phyloP scores from a whole-genome alignment of 1,140 invertebrate genomes.

The Leucophenga varia region DNA sequence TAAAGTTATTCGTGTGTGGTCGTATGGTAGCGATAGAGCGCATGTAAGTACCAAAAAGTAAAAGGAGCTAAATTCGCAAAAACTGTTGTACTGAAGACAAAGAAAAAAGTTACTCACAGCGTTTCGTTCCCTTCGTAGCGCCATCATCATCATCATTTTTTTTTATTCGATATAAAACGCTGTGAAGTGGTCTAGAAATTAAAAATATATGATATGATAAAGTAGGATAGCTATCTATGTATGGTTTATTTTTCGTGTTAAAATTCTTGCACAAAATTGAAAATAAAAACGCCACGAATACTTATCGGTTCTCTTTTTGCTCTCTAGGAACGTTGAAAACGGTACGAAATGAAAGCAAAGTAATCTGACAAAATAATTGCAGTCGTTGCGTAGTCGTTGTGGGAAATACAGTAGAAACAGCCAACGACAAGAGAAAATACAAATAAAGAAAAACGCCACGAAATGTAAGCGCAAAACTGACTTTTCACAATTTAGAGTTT shows the following conservation, averaged over 20 bases:
- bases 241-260: too few relatives aligned
- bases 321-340: background rate
- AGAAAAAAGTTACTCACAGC: background rate
- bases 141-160: too few relatives aligned
- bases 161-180: too few relatives aligned
- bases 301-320: background rate
- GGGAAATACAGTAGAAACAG: too few relatives aligned
- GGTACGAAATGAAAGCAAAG: slow-evolving; percentile 1
- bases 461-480: background rate
- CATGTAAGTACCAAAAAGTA: background rate
- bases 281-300: slow-evolving; percentile 1
- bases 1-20: slow-evolving; percentile 1
- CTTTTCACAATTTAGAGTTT: background rate
- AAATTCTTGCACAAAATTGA: background rate
- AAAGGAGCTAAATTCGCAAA: background rate
- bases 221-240: too few relatives aligned
- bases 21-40: background rate
- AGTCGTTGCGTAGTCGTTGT: too few relatives aligned
- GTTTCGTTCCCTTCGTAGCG: background rate
- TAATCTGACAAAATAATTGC: background rate
- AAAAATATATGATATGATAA: too few relatives aligned
- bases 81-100: background rate
- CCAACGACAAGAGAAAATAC: background rate
- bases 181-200: too few relatives aligned
- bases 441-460: slow-evolving; percentile 8